Evolutionary conservation across 2,888 invertebrate genomes (phyloP).

Genomic region (Oligia latruncula): DNA sequence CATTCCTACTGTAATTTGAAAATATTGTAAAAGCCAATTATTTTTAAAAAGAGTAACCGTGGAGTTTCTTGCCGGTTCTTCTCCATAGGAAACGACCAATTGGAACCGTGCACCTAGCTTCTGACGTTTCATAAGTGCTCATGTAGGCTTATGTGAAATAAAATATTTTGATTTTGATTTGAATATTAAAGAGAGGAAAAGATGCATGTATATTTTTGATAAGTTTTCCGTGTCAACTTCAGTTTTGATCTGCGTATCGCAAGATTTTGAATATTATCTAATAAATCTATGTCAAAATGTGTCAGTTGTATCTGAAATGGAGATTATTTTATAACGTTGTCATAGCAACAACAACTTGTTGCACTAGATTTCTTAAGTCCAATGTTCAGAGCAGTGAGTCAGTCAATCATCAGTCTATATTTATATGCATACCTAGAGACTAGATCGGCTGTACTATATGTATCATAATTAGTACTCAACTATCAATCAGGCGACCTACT

Average conservation of each 20-base stretch:
- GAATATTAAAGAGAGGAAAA: not conserved
- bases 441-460: conserved; percentile 32
- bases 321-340: conserved; percentile 9
- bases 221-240: not conserved
- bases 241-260: not conserved
- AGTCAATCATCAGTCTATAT: conserved; percentile 37
- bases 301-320: not conserved
- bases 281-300: not conserved
- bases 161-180: no score
- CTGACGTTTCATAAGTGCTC: no score
- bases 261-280: not conserved
- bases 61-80: no score
- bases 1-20: no score
- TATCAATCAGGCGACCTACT: conserved; percentile 23
- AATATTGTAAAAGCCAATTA: no score
- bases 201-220: not conserved
- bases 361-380: conserved; percentile 25
- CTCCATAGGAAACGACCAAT: no score
- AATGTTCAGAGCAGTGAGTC: conserved; percentile 45
- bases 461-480: conserved; percentile 22
- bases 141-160: no score
- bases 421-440: conserved; percentile 30
- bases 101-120: no score
- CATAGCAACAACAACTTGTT: conserved; percentile 24
- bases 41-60: no score